These are phyloP conservation scores for Aplochiton taeniatus DNA, from an alignment of 2,797 vertebrate genomes.

Conservation along the genomic window DNA sequence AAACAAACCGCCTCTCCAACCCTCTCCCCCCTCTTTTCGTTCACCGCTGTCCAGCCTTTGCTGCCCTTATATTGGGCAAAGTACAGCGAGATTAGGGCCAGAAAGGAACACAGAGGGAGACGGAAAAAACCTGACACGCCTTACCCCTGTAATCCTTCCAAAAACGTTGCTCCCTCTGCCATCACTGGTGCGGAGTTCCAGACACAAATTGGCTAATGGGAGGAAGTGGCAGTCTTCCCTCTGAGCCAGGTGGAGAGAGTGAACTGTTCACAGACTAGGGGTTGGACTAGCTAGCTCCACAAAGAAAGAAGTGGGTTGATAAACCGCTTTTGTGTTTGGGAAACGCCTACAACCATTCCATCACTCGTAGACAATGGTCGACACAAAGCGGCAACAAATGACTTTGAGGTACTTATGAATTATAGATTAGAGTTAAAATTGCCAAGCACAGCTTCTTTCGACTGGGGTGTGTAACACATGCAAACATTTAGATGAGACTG, in stretches of 20 bases:
- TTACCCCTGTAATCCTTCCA: constrained; percentile 22
- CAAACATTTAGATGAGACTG: constrained; percentile 39
- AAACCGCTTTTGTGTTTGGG: too few relatives aligned
- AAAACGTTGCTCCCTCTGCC: constrained; percentile 17
- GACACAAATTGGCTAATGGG: neutral
- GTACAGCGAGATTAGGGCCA: neutral
- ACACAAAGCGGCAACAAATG: constrained; percentile 20
- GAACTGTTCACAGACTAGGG: too few relatives aligned
- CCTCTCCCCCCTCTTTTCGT: neutral
- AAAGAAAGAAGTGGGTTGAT: too few relatives aligned
- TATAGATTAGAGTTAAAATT: constrained; percentile 32
- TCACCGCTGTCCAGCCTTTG: neutral
- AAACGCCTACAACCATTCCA: too few relatives aligned
- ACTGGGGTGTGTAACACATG: constrained; percentile 4
- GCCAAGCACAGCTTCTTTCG: constrained; percentile 25
- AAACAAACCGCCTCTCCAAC: constrained; percentile 5
- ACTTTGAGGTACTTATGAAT: constrained; percentile 35
- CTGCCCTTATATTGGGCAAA: constrained; percentile 17
- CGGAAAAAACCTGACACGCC: neutral
- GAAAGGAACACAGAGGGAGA: neutral
- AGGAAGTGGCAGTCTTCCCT: neutral
- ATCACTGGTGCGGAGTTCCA: neutral
- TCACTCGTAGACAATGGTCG: too few relatives aligned
- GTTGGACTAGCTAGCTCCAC: too few relatives aligned
- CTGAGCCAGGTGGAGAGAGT: too few relatives aligned